Base-by-base conservation (phyloP, 1,140 invertebrate genomes). In the Nixonia krombeini region DNA sequence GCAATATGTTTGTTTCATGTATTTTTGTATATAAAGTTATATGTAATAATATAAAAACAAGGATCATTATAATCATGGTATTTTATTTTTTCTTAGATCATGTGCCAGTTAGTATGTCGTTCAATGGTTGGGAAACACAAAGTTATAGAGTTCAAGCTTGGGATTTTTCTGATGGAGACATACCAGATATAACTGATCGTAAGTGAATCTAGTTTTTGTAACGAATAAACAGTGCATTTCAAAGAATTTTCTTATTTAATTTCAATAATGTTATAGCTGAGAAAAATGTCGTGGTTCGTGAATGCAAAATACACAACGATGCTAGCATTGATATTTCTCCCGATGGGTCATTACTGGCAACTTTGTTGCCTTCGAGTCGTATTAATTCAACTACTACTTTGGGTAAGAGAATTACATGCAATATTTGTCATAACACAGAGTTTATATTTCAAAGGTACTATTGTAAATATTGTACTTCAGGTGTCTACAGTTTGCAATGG, bases 291-390 rank as follows among this genome's bases (percentile, higher is more conserved):
- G 90, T 96, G 5, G 93, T 95, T 2, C 86, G 87, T 25, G 89
- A 93, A 75, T 95, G 93, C 79, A 93, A 91, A 77, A 93, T 96
- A 33, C 93, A 94, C 72, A 96, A 95, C 75, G 93, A 95, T 79
- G 93, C 93, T 0, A 94, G 91, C 79, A 91, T 95, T 57, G 93
- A 94, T 77, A 91, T 95, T 55, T 94, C 93, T 0, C 88, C 88
- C 17, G 92, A 95, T 81, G 93, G 93, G 4, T 88, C 88, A n/a
- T 83, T 94, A 17, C 81, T 96, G 18, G 92, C 92, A 1, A 91
- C 93, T 1, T 84, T 95, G 49, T 81, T 93, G 4, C 92, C 90
- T 9, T 87, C 88, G 13, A 88, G 88, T 10, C 85, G 89, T 61
- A 87, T 87, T 65, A 91, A 85, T 85, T 87, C 88, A 62, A 90